These are phyloP conservation scores for Uropsilus gracilis DNA, from an alignment of 2,113 vertebrate species.

Conservation along the genomic window DNA sequence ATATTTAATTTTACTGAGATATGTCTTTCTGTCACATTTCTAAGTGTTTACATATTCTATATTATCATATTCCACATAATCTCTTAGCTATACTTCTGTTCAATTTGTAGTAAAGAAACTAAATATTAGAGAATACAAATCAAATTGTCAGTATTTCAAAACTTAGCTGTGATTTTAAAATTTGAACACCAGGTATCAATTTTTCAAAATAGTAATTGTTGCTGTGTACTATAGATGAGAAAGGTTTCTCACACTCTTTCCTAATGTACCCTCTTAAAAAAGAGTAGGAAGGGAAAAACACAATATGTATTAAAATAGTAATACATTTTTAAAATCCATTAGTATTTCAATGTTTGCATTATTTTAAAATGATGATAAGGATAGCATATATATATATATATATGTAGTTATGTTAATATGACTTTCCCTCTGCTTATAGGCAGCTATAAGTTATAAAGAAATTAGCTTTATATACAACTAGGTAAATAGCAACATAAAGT, in stretches of 20 bases:
- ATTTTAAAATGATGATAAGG: background rate
- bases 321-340: background rate
- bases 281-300: background rate
- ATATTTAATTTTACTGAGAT: background rate
- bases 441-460: background rate
- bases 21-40: background rate
- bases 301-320: background rate
- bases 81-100: background rate
- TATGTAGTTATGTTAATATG: background rate
- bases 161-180: background rate
- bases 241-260: background rate
- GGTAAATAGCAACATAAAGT: background rate
- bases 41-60: background rate
- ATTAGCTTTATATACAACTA: background rate
- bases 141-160: background rate
- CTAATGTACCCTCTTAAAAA: background rate
- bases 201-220: background rate
- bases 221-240: background rate
- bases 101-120: background rate
- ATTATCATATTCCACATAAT: background rate
- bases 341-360: background rate
- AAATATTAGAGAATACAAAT: background rate
- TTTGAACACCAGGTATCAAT: background rate
- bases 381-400: too few species aligned
- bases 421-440: background rate